Conservation (phyloP, 2,797 vertebrate species). For the Sandelia bainsii region DNA sequence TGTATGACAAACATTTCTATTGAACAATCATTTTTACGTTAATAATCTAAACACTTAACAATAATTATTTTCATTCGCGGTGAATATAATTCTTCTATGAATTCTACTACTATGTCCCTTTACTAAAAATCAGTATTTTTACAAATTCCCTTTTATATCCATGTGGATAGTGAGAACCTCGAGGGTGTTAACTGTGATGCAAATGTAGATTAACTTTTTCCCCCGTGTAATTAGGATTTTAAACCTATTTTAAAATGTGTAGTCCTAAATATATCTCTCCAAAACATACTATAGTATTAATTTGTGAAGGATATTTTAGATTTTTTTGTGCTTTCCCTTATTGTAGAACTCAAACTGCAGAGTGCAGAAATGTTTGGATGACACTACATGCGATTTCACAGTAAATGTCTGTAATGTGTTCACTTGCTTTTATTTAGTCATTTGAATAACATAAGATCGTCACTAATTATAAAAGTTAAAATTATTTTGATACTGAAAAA, state of each 20-base stretch:
- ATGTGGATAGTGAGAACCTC: neutral
- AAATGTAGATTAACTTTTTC: neutral
- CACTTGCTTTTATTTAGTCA: neutral
- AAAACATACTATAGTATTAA: neutral
- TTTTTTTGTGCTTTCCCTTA: neutral
- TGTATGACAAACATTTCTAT: neutral
- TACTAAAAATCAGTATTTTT: neutral
- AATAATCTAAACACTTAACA: neutral
- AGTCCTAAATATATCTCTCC: neutral
- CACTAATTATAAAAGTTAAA: neutral
- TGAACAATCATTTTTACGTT: neutral
- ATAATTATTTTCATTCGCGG: neutral
- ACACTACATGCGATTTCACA: slow-evolving; percentile 1
- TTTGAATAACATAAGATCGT: neutral
- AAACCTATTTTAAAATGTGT: neutral
- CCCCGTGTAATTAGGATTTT: slow-evolving; percentile 2
- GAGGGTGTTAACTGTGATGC: neutral
- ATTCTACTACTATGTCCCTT: too few relatives aligned
- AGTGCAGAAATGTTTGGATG: neutral
- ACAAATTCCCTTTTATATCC: neutral
- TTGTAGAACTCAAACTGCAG: neutral
- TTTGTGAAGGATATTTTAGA: neutral
- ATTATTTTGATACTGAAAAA: neutral
- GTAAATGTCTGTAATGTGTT: slow-evolving; percentile 6
- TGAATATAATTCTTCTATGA: neutral